Percentiles rank a stretch among this genome's conserved stretches.
Conservation (phyloP, 1,140 invertebrate species). For the Tetramorium parvispinum region DNA sequence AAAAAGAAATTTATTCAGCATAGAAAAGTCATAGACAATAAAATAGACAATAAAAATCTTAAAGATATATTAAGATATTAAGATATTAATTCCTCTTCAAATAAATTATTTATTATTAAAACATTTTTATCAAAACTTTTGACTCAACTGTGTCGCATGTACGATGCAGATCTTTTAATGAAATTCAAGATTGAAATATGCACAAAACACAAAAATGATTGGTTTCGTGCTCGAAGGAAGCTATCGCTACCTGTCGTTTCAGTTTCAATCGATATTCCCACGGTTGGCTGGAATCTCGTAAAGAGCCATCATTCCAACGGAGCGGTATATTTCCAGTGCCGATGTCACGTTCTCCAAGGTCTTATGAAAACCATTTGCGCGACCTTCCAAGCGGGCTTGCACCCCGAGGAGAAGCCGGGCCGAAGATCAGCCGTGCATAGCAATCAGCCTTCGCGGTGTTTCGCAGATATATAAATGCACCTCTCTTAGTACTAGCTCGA, state of each 20-base stretch:
- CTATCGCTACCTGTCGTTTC: constrained; percentile 27
- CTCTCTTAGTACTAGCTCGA: constrained; percentile 39
- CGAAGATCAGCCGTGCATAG: constrained; percentile 54
- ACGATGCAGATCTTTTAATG: background rate
- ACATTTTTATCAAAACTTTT: background rate
- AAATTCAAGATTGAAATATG: background rate
- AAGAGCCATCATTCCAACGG: background rate
- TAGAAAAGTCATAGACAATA: background rate
- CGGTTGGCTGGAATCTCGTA: constrained; percentile 13
- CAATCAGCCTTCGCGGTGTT: constrained; percentile 55
- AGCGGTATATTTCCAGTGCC: constrained; percentile 32
- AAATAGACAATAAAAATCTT: background rate
- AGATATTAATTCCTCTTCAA: too few species aligned
- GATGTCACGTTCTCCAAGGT: constrained; percentile 50
- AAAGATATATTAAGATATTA: too few species aligned
- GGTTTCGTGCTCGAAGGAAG: constrained; percentile 11
- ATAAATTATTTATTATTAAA: background rate
- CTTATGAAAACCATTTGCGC: constrained; percentile 46
- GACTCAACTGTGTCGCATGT: too few species aligned
- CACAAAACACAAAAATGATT: background rate
- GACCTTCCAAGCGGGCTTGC: constrained; percentile 55
- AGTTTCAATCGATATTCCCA: constrained; percentile 38
- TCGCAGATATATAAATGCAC: constrained; percentile 51
- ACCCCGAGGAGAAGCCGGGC: constrained; percentile 45
- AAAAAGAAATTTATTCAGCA: background rate